Base-by-base conservation (phyloP, 2,797 vertebrate species). In the Cephalopachus bancanus region DNA sequence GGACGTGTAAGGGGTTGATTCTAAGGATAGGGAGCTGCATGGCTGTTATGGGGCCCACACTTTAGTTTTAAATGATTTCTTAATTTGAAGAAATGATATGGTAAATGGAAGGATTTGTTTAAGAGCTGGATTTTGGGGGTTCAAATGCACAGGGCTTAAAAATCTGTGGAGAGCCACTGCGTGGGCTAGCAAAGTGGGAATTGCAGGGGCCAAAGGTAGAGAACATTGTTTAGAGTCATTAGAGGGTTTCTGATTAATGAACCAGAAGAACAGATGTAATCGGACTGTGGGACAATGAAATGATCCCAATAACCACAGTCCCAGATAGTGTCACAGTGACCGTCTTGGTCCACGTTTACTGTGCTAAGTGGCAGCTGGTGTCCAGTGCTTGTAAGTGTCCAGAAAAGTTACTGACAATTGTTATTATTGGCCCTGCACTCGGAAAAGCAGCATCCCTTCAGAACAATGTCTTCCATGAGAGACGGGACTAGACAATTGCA, bases 221-320 rank as follows among this genome's bases (percentile, higher is more conserved):
- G 3, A 59, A 72, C 62, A 44, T 1, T 51, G 53, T 62, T 51
- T 5, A 28, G 17, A 1, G 64, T 83, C 26, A 74, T 84, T 28
- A 26, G 75, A 93, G 28, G 22, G 64, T 62, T 51, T 83, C 80
- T 85, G 30, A 60, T 80, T 53, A 91, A 93, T 51, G 15, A 93
- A 10, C 59, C 16, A 7, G n/a, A 44, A 16, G 17, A 67, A 10
- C 72, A 83, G 12, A 49, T 22, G 19, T 19, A n/a, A 91, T 90
- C 55, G n/a, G 30, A 7, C 28, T 53, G 15, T 80, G 4, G 24
- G 19, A 44, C 22, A 44, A 57, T 37, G 28, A 81, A 10, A 30
- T 91, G 62, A 89, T 30, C 3, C 11, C 33, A 24, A 92, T 4
- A 57, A 22, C 6, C n/a, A 3, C 30, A 17, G 26, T 53, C 0